Evolutionary conservation across 2,113 vertebrate species (phyloP), one percentile per base, ranked within the genome.

Genomic region (Ptilonorhynchus violaceus): DNA sequence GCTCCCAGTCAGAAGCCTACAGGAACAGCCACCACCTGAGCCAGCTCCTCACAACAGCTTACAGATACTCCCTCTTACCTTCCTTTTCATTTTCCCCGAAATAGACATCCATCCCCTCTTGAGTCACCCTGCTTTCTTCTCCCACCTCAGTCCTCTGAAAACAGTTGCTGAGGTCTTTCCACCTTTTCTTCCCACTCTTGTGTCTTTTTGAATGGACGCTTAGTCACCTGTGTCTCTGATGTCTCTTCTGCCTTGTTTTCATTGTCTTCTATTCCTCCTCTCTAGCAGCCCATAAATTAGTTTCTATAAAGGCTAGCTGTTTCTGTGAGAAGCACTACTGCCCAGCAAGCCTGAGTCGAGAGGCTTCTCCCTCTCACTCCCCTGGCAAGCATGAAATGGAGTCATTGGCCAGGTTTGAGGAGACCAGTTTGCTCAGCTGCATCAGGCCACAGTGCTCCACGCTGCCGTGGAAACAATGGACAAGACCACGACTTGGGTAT

Each of bases 331-430:
- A 30, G 18, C 22, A 63, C 16, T 69, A 37, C 50, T 84, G 25
- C 28, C 25, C 25, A 56, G 17, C 0, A 4, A 58, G 4, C 11
- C 28, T 1, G 0, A 7, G n/a, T 30, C 7, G 15, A 41, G 16
- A 39, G 2, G 15, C 6, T 56, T 77, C 31, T 70, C 69, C n/a
- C 47, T 72, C 67, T 63, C 6, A 4, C 15, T 41, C 30, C 22
- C n/a, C 41, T 35, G 52, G 56, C 17, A 52, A 37, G 12, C 0
- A 1, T 25, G 8, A 30, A 25, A 42, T 16, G 7, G 11, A 13
- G 20, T 15, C 11, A 69, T 53, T 9, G 85, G 35, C 21, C 17
- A 44, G 13, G 25, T 49, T 39, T 59, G 46, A 90, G 50, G 17
- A 56, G 37, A 28, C 6, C 55, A 55, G 10, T 74, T 70, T 55